phyloP scores from a whole-genome alignment of 2,797 vertebrate genomes.

The Sebastes goodei region DNA sequence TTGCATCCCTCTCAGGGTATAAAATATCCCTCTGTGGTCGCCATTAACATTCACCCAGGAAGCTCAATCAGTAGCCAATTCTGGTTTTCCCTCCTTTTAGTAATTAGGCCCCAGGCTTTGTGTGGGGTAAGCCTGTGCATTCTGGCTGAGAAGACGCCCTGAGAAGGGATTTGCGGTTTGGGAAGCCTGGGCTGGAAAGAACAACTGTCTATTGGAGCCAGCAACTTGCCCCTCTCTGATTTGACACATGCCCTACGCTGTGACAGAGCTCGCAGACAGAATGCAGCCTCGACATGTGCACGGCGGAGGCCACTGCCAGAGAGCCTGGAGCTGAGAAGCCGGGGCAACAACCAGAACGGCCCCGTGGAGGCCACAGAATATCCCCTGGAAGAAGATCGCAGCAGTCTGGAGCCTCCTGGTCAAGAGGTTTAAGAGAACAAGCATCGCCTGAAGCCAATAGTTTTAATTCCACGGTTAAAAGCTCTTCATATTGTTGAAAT shows the following conservation, averaged over 20 bases:
- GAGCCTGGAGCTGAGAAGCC: slow-evolving; percentile 43
- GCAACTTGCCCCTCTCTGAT: slow-evolving; percentile 69
- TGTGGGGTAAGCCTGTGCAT: slow-evolving; percentile 74
- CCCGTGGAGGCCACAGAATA: slow-evolving; percentile 46
- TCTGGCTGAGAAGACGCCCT: slow-evolving; percentile 76
- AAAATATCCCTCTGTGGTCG: slow-evolving; percentile 73
- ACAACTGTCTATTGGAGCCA: slow-evolving; percentile 71
- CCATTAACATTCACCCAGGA: slow-evolving; percentile 80
- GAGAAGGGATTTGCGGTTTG: slow-evolving; percentile 79
- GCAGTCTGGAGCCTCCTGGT: slow-evolving; percentile 72
- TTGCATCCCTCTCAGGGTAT: slow-evolving; percentile 61
- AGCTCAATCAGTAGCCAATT: slow-evolving; percentile 79
- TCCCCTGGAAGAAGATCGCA: slow-evolving; percentile 62
- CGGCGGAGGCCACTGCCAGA: slow-evolving; percentile 45
- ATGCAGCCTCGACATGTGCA: slow-evolving; percentile 57
- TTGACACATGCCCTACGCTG: slow-evolving; percentile 70
- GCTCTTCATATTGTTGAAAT: slow-evolving; percentile 57
- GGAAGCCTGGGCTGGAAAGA: slow-evolving; percentile 74
- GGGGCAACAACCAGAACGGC: slow-evolving; percentile 39
- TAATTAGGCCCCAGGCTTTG: slow-evolving; percentile 70
- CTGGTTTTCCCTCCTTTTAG: slow-evolving; percentile 64
- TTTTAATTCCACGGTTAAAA: slow-evolving; percentile 64
- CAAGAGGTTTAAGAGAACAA: slow-evolving; percentile 56
- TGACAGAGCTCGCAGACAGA: slow-evolving; percentile 65
- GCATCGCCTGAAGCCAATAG: slow-evolving; percentile 38